Evolutionary conservation across 1,140 invertebrate species (phyloP).

Genomic region (Diorhabda sublineata): DNA sequence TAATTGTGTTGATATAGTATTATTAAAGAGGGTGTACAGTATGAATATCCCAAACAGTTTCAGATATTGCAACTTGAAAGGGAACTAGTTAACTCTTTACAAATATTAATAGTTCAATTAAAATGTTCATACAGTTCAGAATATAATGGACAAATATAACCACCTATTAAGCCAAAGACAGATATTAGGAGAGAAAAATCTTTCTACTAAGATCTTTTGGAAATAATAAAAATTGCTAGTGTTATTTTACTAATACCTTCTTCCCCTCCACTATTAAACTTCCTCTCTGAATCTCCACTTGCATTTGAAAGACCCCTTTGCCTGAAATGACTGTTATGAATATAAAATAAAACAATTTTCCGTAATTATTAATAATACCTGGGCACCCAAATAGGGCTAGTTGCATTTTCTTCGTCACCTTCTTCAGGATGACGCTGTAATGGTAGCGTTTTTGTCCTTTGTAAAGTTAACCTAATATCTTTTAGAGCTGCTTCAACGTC

Average conservation of each 20-base stretch:
- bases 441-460: conserved; percentile 67
- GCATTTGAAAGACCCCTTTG: conserved; percentile 46
- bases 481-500: conserved; percentile 73
- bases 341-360: conserved; percentile 22
- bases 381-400: conserved; percentile 64
- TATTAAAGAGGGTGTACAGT: no score
- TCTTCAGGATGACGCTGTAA: conserved; percentile 50
- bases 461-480: conserved; percentile 73
- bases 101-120: no score
- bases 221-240: no score
- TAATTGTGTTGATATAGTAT: no score
- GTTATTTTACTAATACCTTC: conserved; percentile 37
- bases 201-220: no score
- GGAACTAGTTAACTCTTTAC: no score
- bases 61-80: no score
- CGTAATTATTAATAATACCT: conserved; percentile 47
- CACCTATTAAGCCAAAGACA: no score
- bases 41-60: no score
- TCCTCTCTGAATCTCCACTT: conserved; percentile 46
- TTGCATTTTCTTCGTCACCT: conserved; percentile 41
- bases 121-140: no score
- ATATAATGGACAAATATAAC: no score
- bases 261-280: conserved; percentile 46
- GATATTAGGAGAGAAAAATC: no score
- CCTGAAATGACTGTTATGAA: conserved; percentile 39